Conservation (phyloP, 2,113 vertebrate species). For the Emydocephalus ijimae region DNA sequence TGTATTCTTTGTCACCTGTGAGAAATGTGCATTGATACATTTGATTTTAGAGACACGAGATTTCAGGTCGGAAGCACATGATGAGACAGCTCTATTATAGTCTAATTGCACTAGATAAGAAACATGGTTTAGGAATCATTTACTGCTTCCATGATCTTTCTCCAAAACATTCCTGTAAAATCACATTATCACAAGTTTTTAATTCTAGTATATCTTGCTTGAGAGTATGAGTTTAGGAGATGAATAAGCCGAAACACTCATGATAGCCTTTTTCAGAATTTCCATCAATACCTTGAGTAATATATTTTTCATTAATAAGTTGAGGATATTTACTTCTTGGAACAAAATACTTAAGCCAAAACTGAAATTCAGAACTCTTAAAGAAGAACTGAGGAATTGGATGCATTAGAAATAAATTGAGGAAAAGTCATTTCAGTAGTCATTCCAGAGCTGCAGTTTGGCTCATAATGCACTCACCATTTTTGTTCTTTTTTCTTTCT, state of each 20-base stretch:
- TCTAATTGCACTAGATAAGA: not conserved
- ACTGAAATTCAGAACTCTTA: slow-evolving; percentile 17
- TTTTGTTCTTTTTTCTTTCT: not conserved
- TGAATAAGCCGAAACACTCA: slow-evolving; percentile 63
- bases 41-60: not conserved
- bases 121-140: not conserved
- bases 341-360: slow-evolving; percentile 43
- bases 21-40: not conserved
- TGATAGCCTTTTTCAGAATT: slow-evolving; percentile 58
- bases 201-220: slow-evolving; percentile 56
- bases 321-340: slow-evolving; percentile 58
- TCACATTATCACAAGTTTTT: slow-evolving; percentile 52
- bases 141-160: not conserved
- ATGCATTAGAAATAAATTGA: not conserved
- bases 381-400: slow-evolving; percentile 1
- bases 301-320: slow-evolving; percentile 67
- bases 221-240: slow-evolving; percentile 57
- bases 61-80: not conserved
- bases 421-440: slow-evolving; percentile 47
- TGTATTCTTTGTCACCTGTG: not conserved
- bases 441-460: not conserved
- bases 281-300: slow-evolving; percentile 62
- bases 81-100: not conserved
- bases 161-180: not conserved
- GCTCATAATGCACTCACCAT: not conserved